Conservation (phyloP, 2,888 invertebrate genomes). For the Biston betularia region DNA sequence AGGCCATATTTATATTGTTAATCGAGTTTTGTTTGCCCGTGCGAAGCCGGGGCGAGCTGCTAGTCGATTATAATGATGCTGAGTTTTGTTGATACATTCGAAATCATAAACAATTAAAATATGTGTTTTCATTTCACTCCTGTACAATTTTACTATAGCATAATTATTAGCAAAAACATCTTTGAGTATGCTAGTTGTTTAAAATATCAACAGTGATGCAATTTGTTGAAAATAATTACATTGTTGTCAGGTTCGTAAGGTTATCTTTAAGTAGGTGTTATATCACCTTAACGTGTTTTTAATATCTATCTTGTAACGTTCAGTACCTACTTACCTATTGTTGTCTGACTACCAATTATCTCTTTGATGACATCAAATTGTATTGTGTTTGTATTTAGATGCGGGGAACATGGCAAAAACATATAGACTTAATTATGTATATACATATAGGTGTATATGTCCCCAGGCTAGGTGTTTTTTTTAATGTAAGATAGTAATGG, state of each 20-base stretch:
- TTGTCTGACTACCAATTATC: constrained; percentile 3
- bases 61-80: no score
- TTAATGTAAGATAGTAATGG: no score
- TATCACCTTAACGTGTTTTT: constrained; percentile 25
- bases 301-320: constrained; percentile 11
- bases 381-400: neutral
- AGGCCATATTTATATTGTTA: no score
- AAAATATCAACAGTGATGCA: constrained; percentile 6
- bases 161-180: neutral
- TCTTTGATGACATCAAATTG: neutral
- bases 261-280: constrained; percentile 11
- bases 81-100: no score
- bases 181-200: neutral
- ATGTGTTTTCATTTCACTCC: neutral
- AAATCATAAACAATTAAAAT: no score
- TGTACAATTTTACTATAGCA: neutral
- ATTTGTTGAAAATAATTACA: constrained; percentile 4
- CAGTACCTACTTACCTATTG: neutral
- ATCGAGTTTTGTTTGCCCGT: no score
- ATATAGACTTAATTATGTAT: no score
- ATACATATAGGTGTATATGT: no score
- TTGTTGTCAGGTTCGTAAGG: constrained; percentile 8
- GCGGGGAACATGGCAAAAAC: no score
- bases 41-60: no score
- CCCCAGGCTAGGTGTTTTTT: no score